Conservation (phyloP, 1,140 invertebrate genomes). For the Limonius californicus region DNA sequence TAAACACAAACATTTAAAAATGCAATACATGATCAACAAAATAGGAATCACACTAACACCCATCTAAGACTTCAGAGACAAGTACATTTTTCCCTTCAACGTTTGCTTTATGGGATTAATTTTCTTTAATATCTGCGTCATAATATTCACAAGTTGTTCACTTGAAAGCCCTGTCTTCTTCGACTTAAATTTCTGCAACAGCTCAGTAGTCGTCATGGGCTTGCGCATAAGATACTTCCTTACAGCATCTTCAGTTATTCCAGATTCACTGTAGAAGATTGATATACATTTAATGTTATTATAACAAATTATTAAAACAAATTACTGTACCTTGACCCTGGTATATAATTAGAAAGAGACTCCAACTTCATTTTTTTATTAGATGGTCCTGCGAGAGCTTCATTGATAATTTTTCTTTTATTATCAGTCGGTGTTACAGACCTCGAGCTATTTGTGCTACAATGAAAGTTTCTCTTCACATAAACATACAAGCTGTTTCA, state of each 20-base stretch:
- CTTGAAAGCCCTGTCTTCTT: conserved; percentile 88
- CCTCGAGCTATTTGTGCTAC: conserved; percentile 58
- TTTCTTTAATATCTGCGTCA: conserved; percentile 91
- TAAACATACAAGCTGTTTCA: neutral
- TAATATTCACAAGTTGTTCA: conserved; percentile 86
- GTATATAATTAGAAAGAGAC: conserved; percentile 45
- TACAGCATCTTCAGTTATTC: conserved; percentile 92
- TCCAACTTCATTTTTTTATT: conserved; percentile 63
- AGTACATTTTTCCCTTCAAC: conserved; percentile 92
- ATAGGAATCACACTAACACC: no score
- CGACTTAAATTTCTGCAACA: conserved; percentile 92
- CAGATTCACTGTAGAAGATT: conserved; percentile 64
- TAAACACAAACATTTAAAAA: neutral
- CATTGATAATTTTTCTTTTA: conserved; percentile 42
- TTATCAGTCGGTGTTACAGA: conserved; percentile 58
- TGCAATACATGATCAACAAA: neutral
- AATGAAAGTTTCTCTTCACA: neutral
- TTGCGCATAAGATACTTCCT: conserved; percentile 89
- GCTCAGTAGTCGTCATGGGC: conserved; percentile 93
- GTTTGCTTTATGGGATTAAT: conserved; percentile 92
- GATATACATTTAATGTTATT: neutral
- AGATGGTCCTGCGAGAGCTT: conserved; percentile 40
- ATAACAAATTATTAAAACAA: neutral
- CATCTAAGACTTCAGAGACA: conserved; percentile 69
- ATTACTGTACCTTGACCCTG: conserved; percentile 45